These are phyloP conservation scores for Pissodes strobi DNA, from an alignment of 1,140 invertebrate genomes.

Conservation along the genomic window DNA sequence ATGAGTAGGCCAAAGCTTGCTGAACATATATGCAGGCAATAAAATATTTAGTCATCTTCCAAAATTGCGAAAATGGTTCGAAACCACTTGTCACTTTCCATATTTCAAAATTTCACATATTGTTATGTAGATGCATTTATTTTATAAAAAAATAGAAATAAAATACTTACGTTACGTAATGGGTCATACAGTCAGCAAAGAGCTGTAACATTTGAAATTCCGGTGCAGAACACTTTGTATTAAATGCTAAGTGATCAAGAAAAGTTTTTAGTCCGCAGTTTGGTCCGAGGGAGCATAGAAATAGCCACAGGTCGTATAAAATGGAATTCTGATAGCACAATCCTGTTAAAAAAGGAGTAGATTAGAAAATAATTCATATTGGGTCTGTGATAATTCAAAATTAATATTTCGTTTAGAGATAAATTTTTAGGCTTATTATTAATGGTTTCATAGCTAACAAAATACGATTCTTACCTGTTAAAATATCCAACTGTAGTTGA, in stretches of 20 bases:
- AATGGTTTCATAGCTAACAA: too few relatives aligned
- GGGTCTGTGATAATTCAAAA: too few relatives aligned
- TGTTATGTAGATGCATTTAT: too few relatives aligned
- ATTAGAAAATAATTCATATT: too few relatives aligned
- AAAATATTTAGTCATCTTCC: too few relatives aligned
- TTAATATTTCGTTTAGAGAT: too few relatives aligned
- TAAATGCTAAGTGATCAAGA: constrained; percentile 80
- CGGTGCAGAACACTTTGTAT: constrained; percentile 76
- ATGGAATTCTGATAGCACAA: constrained; percentile 92
- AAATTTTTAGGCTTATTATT: too few relatives aligned
- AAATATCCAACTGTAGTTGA: constrained; percentile 90
- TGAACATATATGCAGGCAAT: too few relatives aligned
- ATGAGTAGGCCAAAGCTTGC: too few relatives aligned
- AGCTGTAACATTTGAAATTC: constrained; percentile 91
- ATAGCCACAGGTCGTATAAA: constrained; percentile 89
- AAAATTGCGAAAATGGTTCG: too few relatives aligned
- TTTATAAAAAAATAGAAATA: background rate
- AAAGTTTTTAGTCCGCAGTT: constrained; percentile 89
- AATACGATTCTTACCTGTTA: constrained; percentile 81
- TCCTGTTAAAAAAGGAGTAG: constrained; percentile 63
- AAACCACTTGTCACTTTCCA: too few relatives aligned
- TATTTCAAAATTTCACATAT: too few relatives aligned
- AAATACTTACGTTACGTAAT: constrained; percentile 90
- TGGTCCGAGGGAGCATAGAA: constrained; percentile 85
- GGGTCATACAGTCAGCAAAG: constrained; percentile 95